Conservation (phyloP, 2,113 vertebrate genomes). For the Thinocorus orbignyianus region DNA sequence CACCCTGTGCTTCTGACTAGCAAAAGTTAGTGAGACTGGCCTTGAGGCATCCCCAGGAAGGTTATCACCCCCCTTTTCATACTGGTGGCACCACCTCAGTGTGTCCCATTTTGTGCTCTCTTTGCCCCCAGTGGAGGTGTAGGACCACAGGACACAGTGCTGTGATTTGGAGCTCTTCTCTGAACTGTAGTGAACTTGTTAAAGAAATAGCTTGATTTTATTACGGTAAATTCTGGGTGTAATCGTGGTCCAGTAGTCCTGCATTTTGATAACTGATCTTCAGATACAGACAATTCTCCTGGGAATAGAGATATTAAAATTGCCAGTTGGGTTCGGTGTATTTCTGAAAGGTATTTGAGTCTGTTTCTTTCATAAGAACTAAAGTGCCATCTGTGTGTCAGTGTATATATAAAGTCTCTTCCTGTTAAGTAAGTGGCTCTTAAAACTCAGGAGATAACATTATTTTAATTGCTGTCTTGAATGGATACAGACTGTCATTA, state of each 20-base stretch:
- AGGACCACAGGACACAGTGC: too few species aligned
- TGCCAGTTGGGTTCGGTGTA: slow-evolving; percentile 4
- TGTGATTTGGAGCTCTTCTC: neutral
- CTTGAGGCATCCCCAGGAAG: neutral
- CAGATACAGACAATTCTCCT: neutral
- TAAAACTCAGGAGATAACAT: slow-evolving; percentile 30
- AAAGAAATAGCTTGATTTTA: neutral
- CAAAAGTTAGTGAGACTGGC: neutral
- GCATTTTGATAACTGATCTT: slow-evolving; percentile 32
- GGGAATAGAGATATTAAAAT: neutral
- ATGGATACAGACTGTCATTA: slow-evolving; percentile 49
- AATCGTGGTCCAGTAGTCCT: neutral
- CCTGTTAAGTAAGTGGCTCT: slow-evolving; percentile 34
- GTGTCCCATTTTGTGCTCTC: fast-evolving
- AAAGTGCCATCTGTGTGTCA: slow-evolving; percentile 36
- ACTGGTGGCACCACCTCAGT: neutral
- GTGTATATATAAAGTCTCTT: slow-evolving; percentile 28
- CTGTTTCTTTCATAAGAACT: slow-evolving; percentile 25
- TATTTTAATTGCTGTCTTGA: slow-evolving; percentile 57
- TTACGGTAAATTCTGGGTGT: neutral
- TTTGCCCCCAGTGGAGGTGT: neutral
- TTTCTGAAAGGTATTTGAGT: slow-evolving; percentile 50
- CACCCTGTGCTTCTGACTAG: neutral
- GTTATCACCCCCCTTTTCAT: neutral
- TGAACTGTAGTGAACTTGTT: neutral